Conservation (phyloP, 2,113 vertebrate species). For the Anthoscopus minutus region DNA sequence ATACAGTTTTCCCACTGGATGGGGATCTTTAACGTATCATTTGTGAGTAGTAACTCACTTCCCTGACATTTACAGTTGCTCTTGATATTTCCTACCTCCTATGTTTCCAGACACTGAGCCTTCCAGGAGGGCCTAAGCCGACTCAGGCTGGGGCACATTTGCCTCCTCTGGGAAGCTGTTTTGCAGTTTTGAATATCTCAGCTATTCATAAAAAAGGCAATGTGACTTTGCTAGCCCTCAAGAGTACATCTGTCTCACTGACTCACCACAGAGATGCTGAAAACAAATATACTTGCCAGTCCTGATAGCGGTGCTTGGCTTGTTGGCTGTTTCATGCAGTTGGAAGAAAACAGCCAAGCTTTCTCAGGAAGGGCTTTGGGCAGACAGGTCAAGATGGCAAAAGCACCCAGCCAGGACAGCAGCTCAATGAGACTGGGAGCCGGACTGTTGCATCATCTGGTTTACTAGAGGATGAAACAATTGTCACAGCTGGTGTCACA, state of each 20-base stretch:
- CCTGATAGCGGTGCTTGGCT: background rate
- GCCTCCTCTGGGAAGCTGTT: constrained; percentile 16
- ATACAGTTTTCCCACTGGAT: background rate
- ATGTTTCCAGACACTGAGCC: background rate
- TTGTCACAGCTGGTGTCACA: background rate
- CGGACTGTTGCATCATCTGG: background rate
- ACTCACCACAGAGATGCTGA: background rate
- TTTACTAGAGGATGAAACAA: background rate
- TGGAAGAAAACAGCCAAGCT: background rate
- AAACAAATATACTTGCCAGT: constrained; percentile 1
- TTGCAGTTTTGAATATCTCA: background rate
- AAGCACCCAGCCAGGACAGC: background rate
- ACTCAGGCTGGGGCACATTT: background rate
- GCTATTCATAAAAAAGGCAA: constrained; percentile 8
- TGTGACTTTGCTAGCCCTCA: background rate
- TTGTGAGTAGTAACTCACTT: background rate
- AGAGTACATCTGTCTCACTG: constrained; percentile 19
- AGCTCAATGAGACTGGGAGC: background rate
- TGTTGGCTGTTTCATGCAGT: background rate
- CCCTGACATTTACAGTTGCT: background rate
- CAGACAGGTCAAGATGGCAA: background rate
- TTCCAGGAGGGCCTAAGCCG: background rate
- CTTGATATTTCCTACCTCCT: constrained; percentile 22
- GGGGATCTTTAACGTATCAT: background rate
- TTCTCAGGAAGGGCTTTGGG: background rate